Evolutionary conservation across 37 sponge, comb jelly and placozoan genomes (phyloP).

Genomic region (Oopsacas minuta): DNA sequence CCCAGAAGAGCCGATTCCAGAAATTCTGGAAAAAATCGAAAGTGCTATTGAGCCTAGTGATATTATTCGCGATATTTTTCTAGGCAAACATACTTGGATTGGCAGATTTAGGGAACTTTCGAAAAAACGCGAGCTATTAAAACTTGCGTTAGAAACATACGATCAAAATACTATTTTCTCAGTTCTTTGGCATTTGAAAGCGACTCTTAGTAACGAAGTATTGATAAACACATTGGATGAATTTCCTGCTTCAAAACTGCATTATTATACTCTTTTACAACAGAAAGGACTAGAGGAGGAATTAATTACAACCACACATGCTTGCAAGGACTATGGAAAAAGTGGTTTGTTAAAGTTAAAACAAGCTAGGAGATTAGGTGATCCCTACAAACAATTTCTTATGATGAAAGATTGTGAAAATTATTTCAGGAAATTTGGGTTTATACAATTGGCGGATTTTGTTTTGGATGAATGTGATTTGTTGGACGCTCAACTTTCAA

Average conservation of each 20-base stretch:
- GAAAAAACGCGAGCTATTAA: not conserved
- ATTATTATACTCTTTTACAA: not conserved
- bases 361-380: not conserved
- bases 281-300: not conserved
- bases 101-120: not conserved
- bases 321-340: not conserved
- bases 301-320: not conserved
- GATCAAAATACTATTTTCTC: not conserved
- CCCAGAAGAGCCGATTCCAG: not conserved
- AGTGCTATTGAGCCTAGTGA: not conserved
- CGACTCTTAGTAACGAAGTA: not conserved
- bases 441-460: not conserved
- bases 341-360: not conserved
- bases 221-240: not conserved
- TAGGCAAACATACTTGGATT: conserved; percentile 18
- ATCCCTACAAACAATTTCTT: not conserved
- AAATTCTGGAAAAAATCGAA: not conserved
- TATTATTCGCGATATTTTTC: conserved; percentile 11
- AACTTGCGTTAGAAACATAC: not conserved
- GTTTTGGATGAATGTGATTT: not conserved
- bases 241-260: not conserved
- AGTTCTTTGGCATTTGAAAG: not conserved
- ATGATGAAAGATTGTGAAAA: not conserved
- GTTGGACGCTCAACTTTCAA: not conserved
- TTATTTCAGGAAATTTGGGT: not conserved